phyloP scores from a whole-genome alignment of 2,113 vertebrate genomes.

The Andinoacara biseriatus region DNA sequence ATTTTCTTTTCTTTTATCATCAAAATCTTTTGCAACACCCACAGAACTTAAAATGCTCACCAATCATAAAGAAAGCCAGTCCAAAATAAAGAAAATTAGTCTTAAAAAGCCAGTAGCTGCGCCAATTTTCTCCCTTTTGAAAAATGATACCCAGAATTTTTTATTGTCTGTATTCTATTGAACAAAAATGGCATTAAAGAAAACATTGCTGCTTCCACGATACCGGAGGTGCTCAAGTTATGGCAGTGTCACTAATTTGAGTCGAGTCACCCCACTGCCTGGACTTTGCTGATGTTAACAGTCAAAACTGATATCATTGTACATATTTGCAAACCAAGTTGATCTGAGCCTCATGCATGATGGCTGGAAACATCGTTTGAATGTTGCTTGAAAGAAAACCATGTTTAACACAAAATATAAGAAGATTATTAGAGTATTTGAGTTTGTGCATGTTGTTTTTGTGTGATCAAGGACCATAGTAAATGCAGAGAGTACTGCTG shows the following conservation, averaged over 20 bases:
- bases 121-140: not conserved
- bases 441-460: not conserved
- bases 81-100: not conserved
- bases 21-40: not conserved
- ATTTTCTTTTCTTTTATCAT: not conserved
- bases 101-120: not conserved
- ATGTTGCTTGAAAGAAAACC: not conserved
- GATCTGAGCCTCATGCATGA: not conserved
- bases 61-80: not conserved
- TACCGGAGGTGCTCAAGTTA: not conserved
- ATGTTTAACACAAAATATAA: not conserved
- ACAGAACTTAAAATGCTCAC: not conserved
- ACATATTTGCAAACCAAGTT: not conserved
- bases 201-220: not conserved
- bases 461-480: conserved; percentile 24
- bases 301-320: not conserved
- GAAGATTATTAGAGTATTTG: not conserved
- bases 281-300: not conserved
- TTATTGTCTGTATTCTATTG: not conserved
- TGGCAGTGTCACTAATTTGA: not conserved
- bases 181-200: no score
- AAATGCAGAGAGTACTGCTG: conserved; percentile 22
- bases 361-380: not conserved
- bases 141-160: not conserved
- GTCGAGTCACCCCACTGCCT: not conserved